Percentiles rank a stretch among this genome's conserved stretches.
phyloP scores from a whole-genome alignment of 2,797 vertebrate genomes.

The Acanthopagrus latus region DNA sequence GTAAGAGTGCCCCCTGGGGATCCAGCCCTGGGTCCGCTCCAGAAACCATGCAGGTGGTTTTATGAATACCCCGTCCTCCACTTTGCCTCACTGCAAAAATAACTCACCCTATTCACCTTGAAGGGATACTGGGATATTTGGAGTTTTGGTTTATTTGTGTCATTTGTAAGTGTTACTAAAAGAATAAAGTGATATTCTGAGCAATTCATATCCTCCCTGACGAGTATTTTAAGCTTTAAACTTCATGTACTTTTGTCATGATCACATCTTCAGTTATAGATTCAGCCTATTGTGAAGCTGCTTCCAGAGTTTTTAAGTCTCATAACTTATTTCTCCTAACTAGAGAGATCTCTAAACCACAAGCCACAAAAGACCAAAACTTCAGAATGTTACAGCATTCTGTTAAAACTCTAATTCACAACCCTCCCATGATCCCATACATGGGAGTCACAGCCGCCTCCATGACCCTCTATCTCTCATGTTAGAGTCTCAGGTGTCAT shows the following conservation, averaged over 20 bases:
- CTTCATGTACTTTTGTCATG: constrained; percentile 3
- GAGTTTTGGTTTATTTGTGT: constrained; percentile 74
- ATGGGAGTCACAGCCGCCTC: constrained; percentile 76
- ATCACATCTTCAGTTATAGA: constrained; percentile 8
- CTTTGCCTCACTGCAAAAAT: constrained; percentile 67
- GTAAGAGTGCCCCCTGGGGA: constrained; percentile 98
- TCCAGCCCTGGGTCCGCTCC: constrained; percentile 97
- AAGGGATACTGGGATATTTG: constrained; percentile 75
- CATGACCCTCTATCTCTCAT: constrained; percentile 59
- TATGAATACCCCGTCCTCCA: constrained; percentile 76
- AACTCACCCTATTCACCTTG: constrained; percentile 65
- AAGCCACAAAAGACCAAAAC: constrained; percentile 70
- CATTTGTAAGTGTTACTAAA: constrained; percentile 24
- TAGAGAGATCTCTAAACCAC: neutral
- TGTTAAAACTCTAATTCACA: constrained; percentile 54
- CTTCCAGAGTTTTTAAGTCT: constrained; percentile 21
- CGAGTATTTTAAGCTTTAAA: neutral
- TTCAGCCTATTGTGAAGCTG: neutral
- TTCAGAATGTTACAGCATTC: constrained; percentile 75
- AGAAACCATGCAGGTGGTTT: constrained; percentile 98
- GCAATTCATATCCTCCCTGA: neutral
- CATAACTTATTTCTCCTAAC: constrained; percentile 1
- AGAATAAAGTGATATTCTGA: neutral
- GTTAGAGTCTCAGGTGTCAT: constrained; percentile 44
- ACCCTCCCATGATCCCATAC: constrained; percentile 62